Base-by-base conservation (phyloP, 2,113 vertebrate species). In the Trachemys scripta region DNA sequence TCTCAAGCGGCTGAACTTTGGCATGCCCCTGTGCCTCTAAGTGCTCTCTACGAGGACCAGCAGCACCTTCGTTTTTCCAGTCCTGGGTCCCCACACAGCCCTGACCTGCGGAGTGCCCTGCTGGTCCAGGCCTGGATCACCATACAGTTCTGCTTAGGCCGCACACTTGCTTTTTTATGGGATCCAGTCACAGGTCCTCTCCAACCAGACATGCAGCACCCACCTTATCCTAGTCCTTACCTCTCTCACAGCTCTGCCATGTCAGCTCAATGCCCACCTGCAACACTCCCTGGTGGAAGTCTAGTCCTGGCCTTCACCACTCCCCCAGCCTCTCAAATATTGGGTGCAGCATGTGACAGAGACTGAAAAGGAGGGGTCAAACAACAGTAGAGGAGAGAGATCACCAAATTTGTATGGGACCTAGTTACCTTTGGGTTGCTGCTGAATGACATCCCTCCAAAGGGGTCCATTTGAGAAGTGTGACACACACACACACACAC, bases 261-360 rank as follows among this genome's bases (percentile, higher is more conserved):
- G 12, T 27, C 83, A 45, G 8, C 53, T 84, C 45, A 49, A 20
- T 12, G 11, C n/a, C 27, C 12, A 8, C 42, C 54, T 85, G 20
- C 31, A 10, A 22, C 0, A 0, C 38, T 42, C 5, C 54, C 86
- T 80, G 78, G 80, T 8, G 62, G 80, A 45, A 24, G n/a, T n/a
- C n/a, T 94, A 56, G 76, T 47, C 13, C 49, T 91, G 80, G 9
- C 2, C 57, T 84, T 84, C 50, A 53, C 31, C 75, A 75, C 47
- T 54, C 69, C 31, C 54, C 62, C 81, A 31, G 13, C 75, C 69
- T 87, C n/a, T 29, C 76, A 72, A 25, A 25, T 27, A 76, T 42
- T 2, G 2, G 57, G 76, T 81, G n/a, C 0, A 86, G 49, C 38
- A 2, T 27, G 54, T 84, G 24, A 78, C 3, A 12, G 38, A 31